Evolutionary conservation across 2,888 invertebrate species (phyloP).

Genomic region (Papilio demoleus): DNA sequence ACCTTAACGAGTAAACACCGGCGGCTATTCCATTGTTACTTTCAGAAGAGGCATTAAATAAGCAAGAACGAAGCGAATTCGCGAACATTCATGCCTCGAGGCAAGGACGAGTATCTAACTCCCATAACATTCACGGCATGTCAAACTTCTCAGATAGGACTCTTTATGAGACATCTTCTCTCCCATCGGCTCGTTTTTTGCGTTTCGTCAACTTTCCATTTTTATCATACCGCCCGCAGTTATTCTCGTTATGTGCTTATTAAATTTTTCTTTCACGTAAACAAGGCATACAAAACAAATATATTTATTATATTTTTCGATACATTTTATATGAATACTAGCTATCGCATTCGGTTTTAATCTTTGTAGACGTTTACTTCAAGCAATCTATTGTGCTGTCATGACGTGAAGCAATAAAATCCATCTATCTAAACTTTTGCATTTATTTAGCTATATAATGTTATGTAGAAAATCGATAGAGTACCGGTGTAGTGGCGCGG

Average conservation of each 20-base stretch:
- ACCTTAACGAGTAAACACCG: constrained; percentile 51
- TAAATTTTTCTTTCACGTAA: constrained; percentile 31
- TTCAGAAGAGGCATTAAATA: constrained; percentile 54
- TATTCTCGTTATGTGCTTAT: constrained; percentile 28
- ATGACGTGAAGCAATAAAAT: too few relatives aligned
- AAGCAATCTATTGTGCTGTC: too few relatives aligned
- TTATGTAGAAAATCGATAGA: too few relatives aligned
- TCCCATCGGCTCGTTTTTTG: constrained; percentile 59
- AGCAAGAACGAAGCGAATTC: constrained; percentile 46
- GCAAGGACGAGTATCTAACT: constrained; percentile 66
- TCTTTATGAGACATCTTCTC: constrained; percentile 57
- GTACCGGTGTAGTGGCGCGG: too few relatives aligned
- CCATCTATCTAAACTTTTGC: too few relatives aligned
- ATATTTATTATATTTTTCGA: too few relatives aligned
- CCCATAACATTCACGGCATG: constrained; percentile 76
- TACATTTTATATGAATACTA: too few relatives aligned
- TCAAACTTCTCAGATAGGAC: constrained; percentile 75
- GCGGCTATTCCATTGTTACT: constrained; percentile 47
- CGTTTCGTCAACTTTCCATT: constrained; percentile 44
- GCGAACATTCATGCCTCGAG: constrained; percentile 46
- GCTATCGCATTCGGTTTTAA: too few relatives aligned
- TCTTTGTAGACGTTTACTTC: too few relatives aligned
- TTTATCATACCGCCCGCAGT: constrained; percentile 36
- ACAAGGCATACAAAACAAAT: constrained; percentile 7
- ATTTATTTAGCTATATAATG: too few relatives aligned